Base-by-base conservation (phyloP, 1,140 invertebrate species). In the Drosophila sucinea region DNA sequence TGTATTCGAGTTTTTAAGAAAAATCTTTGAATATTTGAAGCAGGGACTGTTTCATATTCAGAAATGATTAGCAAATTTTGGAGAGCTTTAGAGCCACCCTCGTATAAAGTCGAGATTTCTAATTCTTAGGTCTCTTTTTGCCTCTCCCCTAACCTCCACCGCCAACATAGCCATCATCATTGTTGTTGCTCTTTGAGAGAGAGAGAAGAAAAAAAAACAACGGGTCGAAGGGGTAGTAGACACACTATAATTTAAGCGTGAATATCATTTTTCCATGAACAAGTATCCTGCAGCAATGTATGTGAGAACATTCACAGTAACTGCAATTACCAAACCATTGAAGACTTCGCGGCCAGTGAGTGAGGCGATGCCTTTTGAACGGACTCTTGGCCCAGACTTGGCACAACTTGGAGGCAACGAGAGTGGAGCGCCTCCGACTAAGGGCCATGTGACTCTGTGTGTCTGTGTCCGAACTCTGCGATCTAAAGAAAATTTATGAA, bases 211-310 rank as follows among this genome's bases (percentile, higher is more conserved):
- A 17, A 17, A 17, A 17, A 69, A 71, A 56, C 67, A 77, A 74
- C 70, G 74, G 51, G 62, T 76, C 73, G 33, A 68, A 71, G 79
- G 29, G 81, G 76, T 51, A 69, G 76, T 51, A 67, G 73, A 84
- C 81, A 81, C 77, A 90, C 84, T 90, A 89, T 89, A 89, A 89
- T 90, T 89, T 90, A 75, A 90, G 84, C 85, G 85, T 90, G 84
- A 89, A 89, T 89, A 89, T 89, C 78, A 89, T 89, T 90, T 89
- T 89, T 89, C 85, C 85, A 89, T 90, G 85, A 89, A 89, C 85
- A 89, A 89, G 78, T 89, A 90, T 85, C 85, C 85, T 89, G 81
- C 63, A 90, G 85, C 81, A 85, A 79, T 90, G 81, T 63, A 84
- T 87, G 85, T 87, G 84, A 84, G 84, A 84, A 89, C 84, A 89